phyloP scores from a whole-genome alignment of 2,113 vertebrate species.

The Osmerus eperlanus region DNA sequence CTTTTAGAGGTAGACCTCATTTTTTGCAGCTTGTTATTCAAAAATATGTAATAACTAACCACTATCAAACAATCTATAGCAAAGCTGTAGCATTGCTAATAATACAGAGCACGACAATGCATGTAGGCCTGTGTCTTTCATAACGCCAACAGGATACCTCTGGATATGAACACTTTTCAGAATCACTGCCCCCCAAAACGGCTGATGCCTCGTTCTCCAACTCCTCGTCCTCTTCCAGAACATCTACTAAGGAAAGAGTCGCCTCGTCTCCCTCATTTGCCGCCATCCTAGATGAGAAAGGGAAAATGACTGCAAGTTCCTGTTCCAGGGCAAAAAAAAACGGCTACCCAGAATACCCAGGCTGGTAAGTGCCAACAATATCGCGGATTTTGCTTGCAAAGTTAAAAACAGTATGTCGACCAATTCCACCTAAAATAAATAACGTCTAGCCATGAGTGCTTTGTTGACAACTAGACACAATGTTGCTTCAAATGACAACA shows the following conservation, averaged over 20 bases:
- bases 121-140: not conserved
- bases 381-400: not conserved
- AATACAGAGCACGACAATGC: not conserved
- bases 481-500: conserved; percentile 18
- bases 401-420: not conserved
- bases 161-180: conserved; percentile 88
- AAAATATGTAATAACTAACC: not conserved
- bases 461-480: no score
- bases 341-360: not conserved
- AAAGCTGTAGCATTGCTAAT: not conserved
- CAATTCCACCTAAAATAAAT: no score
- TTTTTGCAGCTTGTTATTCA: not conserved
- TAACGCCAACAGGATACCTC: conserved; percentile 65
- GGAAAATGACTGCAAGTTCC: conserved; percentile 26
- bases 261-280: conserved; percentile 69
- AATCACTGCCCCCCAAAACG: conserved; percentile 87
- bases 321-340: conserved; percentile 26
- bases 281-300: conserved; percentile 37
- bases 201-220: conserved; percentile 90
- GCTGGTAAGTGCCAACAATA: not conserved
- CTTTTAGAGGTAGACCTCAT: not conserved
- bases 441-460: no score
- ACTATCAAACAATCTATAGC: not conserved
- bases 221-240: conserved; percentile 87
- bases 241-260: conserved; percentile 88